Evolutionary conservation across 2,113 vertebrate genomes (phyloP).

Genomic region (Apaloderma vittatum): DNA sequence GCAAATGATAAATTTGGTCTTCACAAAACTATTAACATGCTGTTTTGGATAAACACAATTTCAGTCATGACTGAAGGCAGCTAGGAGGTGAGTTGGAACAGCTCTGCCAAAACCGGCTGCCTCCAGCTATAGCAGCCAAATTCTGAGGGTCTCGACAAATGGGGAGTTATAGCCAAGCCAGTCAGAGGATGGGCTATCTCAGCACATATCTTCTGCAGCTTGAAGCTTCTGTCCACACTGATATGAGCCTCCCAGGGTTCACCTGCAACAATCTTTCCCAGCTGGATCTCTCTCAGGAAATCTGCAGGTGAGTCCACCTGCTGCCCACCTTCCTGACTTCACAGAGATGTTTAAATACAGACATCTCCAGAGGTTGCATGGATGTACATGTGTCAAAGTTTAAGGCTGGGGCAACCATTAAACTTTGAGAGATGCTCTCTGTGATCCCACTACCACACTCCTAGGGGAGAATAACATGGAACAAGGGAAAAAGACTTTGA

Average conservation of each 20-base stretch:
- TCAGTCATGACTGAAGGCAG: neutral
- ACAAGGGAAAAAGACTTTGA: too few species aligned
- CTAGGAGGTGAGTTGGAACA: neutral
- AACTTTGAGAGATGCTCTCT: too few species aligned
- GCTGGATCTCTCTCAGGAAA: neutral
- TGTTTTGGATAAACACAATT: neutral
- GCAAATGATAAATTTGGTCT: neutral
- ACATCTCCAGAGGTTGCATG: neutral
- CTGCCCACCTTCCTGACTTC: neutral
- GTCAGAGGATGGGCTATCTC: neutral
- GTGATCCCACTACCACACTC: too few species aligned
- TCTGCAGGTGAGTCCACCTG: neutral
- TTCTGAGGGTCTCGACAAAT: neutral
- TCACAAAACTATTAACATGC: neutral
- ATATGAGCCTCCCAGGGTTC: neutral
- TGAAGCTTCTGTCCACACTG: neutral
- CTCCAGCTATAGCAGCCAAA: neutral
- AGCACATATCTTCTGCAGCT: neutral
- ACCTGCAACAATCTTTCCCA: neutral
- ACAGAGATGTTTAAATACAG: neutral
- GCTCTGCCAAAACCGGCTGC: neutral
- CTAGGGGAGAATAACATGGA: too few species aligned
- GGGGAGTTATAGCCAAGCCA: neutral
- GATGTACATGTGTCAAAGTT: neutral
- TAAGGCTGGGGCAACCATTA: too few species aligned